phyloP scores from a whole-genome alignment of 1,140 invertebrate genomes.

The Bombus fervidus region DNA sequence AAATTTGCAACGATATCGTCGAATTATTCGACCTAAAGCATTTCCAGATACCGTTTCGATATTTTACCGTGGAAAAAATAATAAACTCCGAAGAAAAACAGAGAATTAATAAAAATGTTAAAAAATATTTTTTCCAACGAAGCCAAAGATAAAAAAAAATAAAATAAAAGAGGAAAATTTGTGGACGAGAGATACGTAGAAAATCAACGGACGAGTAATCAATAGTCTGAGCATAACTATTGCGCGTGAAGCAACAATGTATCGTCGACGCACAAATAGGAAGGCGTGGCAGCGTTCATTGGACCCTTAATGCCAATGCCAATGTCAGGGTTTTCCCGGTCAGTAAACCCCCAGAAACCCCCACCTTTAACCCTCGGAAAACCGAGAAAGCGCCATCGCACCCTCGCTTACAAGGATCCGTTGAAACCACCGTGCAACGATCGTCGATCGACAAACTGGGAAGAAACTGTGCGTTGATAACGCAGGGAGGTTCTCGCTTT shows the following conservation, averaged over 20 bases:
- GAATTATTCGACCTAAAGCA: background rate
- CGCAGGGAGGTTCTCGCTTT: background rate
- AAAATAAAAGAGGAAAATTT: background rate
- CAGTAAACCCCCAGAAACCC: slow-evolving; percentile 58
- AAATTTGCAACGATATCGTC: background rate
- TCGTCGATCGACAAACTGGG: background rate
- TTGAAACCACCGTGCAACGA: no score
- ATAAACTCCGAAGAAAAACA: background rate
- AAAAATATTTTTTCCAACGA: background rate
- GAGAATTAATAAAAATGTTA: background rate
- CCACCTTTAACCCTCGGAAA: background rate
- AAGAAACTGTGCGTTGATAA: slow-evolving; percentile 13
- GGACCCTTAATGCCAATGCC: slow-evolving; percentile 76
- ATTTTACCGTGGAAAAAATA: background rate
- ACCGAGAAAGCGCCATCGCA: slow-evolving; percentile 7
- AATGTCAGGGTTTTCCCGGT: slow-evolving; percentile 77
- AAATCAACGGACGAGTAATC: slow-evolving; percentile 31
- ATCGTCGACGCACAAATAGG: slow-evolving; percentile 57
- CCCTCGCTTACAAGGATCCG: no score
- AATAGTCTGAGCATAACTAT: slow-evolving; percentile 50
- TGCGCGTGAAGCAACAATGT: slow-evolving; percentile 54
- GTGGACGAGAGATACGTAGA: no score
- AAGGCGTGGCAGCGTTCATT: slow-evolving; percentile 75
- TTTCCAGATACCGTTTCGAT: background rate
- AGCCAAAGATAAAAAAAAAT: background rate